These are phyloP conservation scores for Pimephales promelas DNA, from an alignment of 2,113 vertebrate species.

Conservation along the genomic window DNA sequence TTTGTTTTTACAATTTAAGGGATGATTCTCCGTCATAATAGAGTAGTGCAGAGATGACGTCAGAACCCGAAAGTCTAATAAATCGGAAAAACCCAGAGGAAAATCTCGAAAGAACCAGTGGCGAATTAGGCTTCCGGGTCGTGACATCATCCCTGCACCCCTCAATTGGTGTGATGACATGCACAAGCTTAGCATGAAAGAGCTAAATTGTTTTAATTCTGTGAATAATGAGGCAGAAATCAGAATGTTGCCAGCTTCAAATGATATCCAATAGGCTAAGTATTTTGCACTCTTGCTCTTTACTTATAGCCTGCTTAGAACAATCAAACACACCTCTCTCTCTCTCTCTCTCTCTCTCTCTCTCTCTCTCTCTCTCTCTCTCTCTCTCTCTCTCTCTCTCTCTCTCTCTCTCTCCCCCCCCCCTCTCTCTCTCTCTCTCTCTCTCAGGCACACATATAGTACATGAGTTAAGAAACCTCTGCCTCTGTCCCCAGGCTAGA, in stretches of 20 bases:
- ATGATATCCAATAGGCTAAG: neutral
- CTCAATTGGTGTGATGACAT: neutral
- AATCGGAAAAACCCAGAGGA: too few relatives aligned
- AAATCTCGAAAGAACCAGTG: too few relatives aligned
- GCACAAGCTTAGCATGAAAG: neutral
- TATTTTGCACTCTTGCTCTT: neutral
- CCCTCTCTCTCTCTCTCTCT: too few relatives aligned
- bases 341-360: too few relatives aligned
- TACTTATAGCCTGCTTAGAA: neutral
- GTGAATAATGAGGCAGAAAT: neutral
- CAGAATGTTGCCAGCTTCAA: neutral
- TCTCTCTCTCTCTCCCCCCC: neutral
- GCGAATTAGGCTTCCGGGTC: too few relatives aligned
- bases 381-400: neutral
- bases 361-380: too few relatives aligned
- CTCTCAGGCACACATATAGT: neutral
- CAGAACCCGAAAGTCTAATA: too few relatives aligned
- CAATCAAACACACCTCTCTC: constrained; percentile 22
- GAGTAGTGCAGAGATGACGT: too few relatives aligned
- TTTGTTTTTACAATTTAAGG: neutral
- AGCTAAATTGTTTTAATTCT: neutral
- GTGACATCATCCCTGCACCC: too few relatives aligned
- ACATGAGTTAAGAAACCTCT: constrained; percentile 33
- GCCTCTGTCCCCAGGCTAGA: constrained; percentile 52
- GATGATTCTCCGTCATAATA: neutral